Base-by-base conservation (phyloP, 2,113 vertebrate species). In the Cyprinodon tularosa region DNA sequence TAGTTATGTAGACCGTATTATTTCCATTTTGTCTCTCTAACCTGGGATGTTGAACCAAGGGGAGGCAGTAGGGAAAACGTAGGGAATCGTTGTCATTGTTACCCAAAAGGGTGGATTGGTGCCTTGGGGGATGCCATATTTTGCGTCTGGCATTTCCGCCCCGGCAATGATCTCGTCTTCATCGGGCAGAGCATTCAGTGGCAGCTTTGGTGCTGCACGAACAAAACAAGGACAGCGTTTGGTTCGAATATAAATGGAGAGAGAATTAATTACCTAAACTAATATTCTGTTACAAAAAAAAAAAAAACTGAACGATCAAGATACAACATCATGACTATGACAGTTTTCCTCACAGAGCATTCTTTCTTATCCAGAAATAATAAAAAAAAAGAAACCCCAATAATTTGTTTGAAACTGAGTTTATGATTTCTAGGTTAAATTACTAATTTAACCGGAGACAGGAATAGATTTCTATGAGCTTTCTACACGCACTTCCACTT, bases 1-100 rank as follows among this genome's bases (percentile, higher is more conserved):
- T 3, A 50, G 4, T 70, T 3, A 22, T 8, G 14, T 36, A 0
- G 6, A 4, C 7, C 15, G 22, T 9, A 4, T 39, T 13, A n/a
- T 1, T 15, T 4, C 40, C 44, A 36, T 1, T 45, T 0, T 6
- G 0, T 29, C 12, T 62, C 12, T 66, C 74, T 72, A 22, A 92
- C 91, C 65, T 50, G 91, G 90, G 59, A 87, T 83, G 14, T 48
- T 65, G 64, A 90, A 92, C 86, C 88, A 90, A 2, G 80, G 81
- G 48, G 15, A 48, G 2, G 1, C 3, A 1, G 90, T 91, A 0
- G 83, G 61, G 44, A 86, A 91, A 22, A 90, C 3, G n/a, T 76
- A 91, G 9, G 91, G 90, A 0, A 0, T 1, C 0, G n/a, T 22
- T 20, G 9, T 77, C 80, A 91, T 10, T 0, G 71, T 77, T 71